Evolutionary conservation across 2,797 vertebrate species (phyloP), one percentile per base, ranked within the genome.

Genomic region (Anabacerthia variegaticeps): DNA sequence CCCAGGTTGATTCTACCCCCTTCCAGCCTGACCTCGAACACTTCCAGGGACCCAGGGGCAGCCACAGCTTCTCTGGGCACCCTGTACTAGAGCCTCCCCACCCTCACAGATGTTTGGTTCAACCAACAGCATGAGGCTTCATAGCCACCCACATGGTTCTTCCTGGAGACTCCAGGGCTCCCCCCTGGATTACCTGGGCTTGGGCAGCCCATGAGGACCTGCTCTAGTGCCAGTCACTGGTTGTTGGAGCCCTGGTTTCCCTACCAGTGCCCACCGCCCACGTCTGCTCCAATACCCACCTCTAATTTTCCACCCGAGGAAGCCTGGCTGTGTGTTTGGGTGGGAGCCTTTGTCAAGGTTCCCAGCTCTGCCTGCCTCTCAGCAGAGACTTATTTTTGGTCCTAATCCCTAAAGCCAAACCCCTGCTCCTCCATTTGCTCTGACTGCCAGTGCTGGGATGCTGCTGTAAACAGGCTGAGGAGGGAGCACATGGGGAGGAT

Each of bases 341-440:
- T 26, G 51, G 95, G 91, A 95, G 73, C 28, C 1, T 44, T 62
- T 62, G 92, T 96, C 87, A 83, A 85, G 89, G 67, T 84, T 89
- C 93, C 90, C 91, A 95, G 96, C 3, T 46, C 90, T 59, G 87
- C 62, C 54, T 95, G 89, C 74, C 90, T 94, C 66, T 85, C 90
- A 82, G 92, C 93, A 72, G 26, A 80, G 36, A 67, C 89, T 82
- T 97, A 97, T 97, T 97, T 97, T 96, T 95, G 94, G 91, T 93
- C 30, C 74, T 52, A 27, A 90, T 82, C 74, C 85, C 74, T 73
- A 76, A 78, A 93, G 94, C 94, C 96, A 96, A 96, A 96, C 59
- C 56, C 76, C 89, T 7, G 59, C 92, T 94, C 93, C 92, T 96
- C 91, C 96, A 96, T 95, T 78, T 30, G 93, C 92, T 89, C 65